A percentile compares a stretch with the other conserved stretches of the same genome.
These are phyloP conservation scores for Microcebus jonahi DNA, from an alignment of 2,113 vertebrate species.

Conservation along the genomic window DNA sequence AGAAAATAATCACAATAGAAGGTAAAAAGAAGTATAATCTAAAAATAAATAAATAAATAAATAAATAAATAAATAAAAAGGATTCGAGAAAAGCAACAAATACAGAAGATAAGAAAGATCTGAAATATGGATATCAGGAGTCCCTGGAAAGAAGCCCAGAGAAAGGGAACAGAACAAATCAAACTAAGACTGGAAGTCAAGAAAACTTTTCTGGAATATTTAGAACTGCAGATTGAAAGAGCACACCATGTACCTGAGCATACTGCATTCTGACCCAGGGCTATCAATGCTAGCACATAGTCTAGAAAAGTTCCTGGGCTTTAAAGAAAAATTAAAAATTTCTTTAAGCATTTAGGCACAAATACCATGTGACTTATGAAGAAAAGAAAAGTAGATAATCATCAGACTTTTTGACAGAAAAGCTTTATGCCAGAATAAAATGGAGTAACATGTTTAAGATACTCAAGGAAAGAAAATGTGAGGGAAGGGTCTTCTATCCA, in stretches of 20 bases:
- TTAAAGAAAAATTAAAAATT: constrained; percentile 11
- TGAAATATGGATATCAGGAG: not conserved
- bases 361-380: constrained; percentile 21
- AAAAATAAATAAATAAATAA: no score
- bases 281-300: not conserved
- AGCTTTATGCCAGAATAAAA: constrained; percentile 16
- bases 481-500: not conserved
- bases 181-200: not conserved
- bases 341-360: not conserved
- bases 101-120: not conserved
- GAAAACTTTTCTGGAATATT: not conserved
- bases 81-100: not conserved
- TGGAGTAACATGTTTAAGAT: not conserved
- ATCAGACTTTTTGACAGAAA: constrained; percentile 17
- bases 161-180: not conserved
- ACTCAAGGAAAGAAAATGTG: not conserved
- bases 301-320: constrained; percentile 1
- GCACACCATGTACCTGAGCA: not conserved
- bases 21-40: constrained; percentile 16
- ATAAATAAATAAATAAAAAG: not conserved
- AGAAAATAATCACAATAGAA: not conserved
- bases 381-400: constrained; percentile 37
- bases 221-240: not conserved
- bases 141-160: not conserved
- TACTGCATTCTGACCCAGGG: not conserved